These are phyloP conservation scores for Apodemia zela DNA, from an alignment of 2,888 invertebrate species.

Conservation along the genomic window DNA sequence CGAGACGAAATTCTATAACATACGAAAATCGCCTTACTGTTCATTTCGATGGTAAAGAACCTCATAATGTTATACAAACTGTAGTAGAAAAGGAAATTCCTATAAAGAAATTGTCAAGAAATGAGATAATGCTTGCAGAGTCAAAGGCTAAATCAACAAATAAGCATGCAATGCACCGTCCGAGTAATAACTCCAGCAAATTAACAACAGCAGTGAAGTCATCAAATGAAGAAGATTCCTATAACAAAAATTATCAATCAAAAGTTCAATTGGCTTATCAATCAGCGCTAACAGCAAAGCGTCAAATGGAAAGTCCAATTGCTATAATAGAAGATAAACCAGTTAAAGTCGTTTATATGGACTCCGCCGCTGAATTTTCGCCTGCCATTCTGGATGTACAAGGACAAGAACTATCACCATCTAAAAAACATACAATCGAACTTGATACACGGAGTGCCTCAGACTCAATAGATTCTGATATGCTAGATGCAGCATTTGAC, in stretches of 20 bases:
- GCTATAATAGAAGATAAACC: constrained; percentile 72
- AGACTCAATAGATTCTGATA: constrained; percentile 58
- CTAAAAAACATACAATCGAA: constrained; percentile 43
- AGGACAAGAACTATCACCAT: constrained; percentile 59
- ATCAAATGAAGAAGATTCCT: constrained; percentile 42
- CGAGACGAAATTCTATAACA: constrained; percentile 63
- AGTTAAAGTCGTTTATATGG: constrained; percentile 68
- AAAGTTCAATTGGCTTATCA: constrained; percentile 69
- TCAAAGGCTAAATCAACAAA: constrained; percentile 47
- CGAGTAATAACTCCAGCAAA: constrained; percentile 41
- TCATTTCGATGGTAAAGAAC: constrained; percentile 54
- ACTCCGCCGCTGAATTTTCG: constrained; percentile 49
- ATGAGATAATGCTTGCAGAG: constrained; percentile 46
- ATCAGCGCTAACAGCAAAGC: constrained; percentile 61
- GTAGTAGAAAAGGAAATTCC: constrained; percentile 51
- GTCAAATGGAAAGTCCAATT: constrained; percentile 56
- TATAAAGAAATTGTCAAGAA: constrained; percentile 48
- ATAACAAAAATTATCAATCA: constrained; percentile 58
- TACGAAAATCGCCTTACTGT: constrained; percentile 66
- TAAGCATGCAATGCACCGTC: constrained; percentile 43
- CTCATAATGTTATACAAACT: constrained; percentile 55
- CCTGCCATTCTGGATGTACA: constrained; percentile 56
- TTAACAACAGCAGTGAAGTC: constrained; percentile 39
- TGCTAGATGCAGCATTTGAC: constrained; percentile 48
- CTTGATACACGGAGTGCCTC: constrained; percentile 44